phyloP scores from a whole-genome alignment of 2,797 vertebrate genomes.

The Taenioides sp. region DNA sequence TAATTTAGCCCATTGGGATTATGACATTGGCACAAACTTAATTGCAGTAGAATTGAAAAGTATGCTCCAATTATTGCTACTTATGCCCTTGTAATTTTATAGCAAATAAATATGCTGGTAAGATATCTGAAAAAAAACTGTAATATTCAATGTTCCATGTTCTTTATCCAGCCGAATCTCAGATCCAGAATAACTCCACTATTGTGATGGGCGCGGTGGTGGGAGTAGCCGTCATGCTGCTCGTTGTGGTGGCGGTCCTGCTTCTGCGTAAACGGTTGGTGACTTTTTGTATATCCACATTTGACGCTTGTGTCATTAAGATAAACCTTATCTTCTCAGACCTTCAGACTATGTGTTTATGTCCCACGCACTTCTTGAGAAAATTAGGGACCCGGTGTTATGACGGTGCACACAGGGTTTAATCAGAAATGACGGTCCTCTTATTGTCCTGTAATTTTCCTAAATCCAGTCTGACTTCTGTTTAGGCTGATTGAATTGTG shows the following conservation, averaged over 20 bases:
- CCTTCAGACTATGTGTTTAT: conserved; percentile 54
- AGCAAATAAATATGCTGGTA: no score
- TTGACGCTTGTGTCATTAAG: conserved; percentile 41
- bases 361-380: conserved; percentile 23
- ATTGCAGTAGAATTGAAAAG: no score
- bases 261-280: conserved; percentile 83
- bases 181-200: conserved; percentile 74
- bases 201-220: conserved; percentile 78
- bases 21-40: no score
- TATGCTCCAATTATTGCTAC: no score
- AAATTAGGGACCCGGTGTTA: conserved; percentile 34
- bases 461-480: conserved; percentile 42
- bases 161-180: conserved; percentile 64
- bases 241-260: conserved; percentile 75
- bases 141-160: not conserved
- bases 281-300: conserved; percentile 14
- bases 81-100: no score
- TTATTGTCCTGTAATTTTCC: conserved; percentile 53
- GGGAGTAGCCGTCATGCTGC: conserved; percentile 71
- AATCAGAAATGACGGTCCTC: conserved; percentile 46
- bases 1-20: no score
- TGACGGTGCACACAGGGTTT: conserved; percentile 44
- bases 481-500: conserved; percentile 29
- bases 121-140: not conserved
- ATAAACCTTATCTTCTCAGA: conserved; percentile 54